Evolutionary conservation across 2,797 vertebrate species (phyloP).

Genomic region (Clarias platycephalus): DNA sequence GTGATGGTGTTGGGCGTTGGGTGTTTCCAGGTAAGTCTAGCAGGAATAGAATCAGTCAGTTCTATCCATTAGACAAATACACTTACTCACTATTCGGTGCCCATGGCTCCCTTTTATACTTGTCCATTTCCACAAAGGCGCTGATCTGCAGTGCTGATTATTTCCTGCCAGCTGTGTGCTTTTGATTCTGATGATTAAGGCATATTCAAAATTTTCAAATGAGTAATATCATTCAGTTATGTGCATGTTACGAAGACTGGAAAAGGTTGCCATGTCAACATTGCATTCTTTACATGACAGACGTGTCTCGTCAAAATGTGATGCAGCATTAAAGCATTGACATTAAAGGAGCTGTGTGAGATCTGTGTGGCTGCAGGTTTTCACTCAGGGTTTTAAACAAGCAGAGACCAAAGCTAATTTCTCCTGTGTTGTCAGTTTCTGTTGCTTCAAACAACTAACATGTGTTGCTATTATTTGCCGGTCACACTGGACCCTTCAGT

Average conservation of each 20-base stretch:
- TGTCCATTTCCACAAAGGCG: too few species aligned
- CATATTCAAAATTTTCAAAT: neutral
- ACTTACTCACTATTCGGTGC: too few species aligned
- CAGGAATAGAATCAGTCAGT: too few species aligned
- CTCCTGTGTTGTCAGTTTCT: neutral
- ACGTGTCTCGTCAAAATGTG: neutral
- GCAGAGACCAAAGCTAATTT: neutral
- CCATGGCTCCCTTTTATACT: too few species aligned
- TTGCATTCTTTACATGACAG: neutral
- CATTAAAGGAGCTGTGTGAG: conserved; percentile 57
- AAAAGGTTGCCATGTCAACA: neutral
- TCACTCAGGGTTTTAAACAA: conserved; percentile 67
- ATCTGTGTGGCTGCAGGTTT: conserved; percentile 38
- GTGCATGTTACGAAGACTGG: neutral
- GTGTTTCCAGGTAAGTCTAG: too few species aligned
- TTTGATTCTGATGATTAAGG: neutral
- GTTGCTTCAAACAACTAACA: neutral
- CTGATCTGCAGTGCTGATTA: too few species aligned
- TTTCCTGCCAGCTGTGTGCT: too few species aligned
- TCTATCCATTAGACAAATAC: too few species aligned
- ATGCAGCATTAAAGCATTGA: conserved; percentile 47
- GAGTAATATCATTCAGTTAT: conserved; percentile 22
- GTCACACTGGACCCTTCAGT: neutral
- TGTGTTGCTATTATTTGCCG: neutral
- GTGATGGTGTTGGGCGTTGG: too few species aligned